phyloP scores from a whole-genome alignment of 2,888 invertebrate genomes.

The Tinea pellionella region DNA sequence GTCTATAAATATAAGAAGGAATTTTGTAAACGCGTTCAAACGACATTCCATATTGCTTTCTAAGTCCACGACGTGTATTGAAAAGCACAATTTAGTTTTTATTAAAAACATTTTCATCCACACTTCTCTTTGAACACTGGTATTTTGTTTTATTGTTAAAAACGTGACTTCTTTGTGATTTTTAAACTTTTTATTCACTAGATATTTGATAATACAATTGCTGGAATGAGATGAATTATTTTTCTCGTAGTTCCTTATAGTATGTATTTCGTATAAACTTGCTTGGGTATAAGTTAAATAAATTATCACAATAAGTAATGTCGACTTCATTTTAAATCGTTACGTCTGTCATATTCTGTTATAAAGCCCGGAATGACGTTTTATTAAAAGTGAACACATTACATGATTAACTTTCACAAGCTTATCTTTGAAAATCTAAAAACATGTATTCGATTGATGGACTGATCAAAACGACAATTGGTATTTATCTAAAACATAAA shows the following conservation, averaged over 20 bases:
- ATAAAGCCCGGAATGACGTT: background rate
- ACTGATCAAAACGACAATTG: background rate
- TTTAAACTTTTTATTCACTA: background rate
- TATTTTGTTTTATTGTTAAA: background rate
- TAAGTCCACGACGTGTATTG: background rate
- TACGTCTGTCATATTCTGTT: background rate
- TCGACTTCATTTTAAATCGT: background rate
- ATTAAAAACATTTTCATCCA: background rate
- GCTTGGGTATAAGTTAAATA: background rate
- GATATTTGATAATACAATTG: background rate
- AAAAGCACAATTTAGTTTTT: background rate
- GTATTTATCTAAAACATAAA: background rate
- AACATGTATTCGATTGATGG: background rate
- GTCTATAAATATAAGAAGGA: background rate
- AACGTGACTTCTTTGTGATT: background rate
- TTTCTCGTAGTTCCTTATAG: background rate
- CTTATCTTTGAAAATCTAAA: background rate
- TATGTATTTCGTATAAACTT: background rate
- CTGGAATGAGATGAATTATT: background rate
- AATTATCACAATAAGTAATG: background rate
- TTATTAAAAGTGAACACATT: background rate
- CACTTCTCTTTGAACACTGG: background rate
- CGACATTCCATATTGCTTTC: background rate
- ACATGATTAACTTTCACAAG: background rate
- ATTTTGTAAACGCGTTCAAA: background rate